Evolutionary conservation across 2,888 invertebrate species (phyloP).

Genomic region (Mythimna ferrago): DNA sequence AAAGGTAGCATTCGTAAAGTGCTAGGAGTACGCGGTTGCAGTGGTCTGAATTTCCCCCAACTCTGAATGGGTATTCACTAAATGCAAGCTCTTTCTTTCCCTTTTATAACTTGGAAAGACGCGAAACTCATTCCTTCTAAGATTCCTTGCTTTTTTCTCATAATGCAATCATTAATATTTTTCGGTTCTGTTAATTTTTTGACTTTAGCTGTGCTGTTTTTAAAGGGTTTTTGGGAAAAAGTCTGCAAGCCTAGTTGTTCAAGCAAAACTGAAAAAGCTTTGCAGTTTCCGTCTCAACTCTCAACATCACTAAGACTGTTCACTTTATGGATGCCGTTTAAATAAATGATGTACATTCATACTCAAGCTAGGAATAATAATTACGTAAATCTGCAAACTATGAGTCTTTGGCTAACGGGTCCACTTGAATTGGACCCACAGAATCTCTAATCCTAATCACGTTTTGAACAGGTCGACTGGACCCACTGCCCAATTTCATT

Average conservation of each 20-base stretch:
- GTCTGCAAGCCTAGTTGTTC: conserved; percentile 25
- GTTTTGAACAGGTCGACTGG: not conserved
- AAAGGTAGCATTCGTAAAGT: conserved; percentile 87
- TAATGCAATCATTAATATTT: conserved; percentile 82
- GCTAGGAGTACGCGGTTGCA: conserved; percentile 79
- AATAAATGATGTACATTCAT: not conserved
- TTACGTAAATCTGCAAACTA: not conserved
- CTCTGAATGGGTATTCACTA: conserved; percentile 89
- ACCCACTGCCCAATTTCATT: not conserved
- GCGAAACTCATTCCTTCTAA: conserved; percentile 85
- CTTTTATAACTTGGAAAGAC: conserved; percentile 87
- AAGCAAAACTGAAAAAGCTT: conserved; percentile 30
- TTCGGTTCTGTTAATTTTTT: conserved; percentile 70
- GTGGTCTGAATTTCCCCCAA: conserved; percentile 84
- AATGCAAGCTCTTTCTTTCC: conserved; percentile 86
- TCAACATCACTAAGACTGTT: not conserved
- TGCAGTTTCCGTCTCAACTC: not conserved
- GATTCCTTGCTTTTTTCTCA: conserved; percentile 74
- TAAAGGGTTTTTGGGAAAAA: conserved; percentile 31
- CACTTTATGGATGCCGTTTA: not conserved
- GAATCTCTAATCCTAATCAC: not conserved
- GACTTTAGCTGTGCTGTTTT: conserved; percentile 55
- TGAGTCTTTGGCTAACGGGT: no score
- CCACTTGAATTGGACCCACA: not conserved
- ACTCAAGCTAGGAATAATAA: not conserved